A percentile compares a stretch with the other conserved stretches of the same genome.
Conservation (phyloP, 2,888 invertebrate species). For the Erebia palarica region DNA sequence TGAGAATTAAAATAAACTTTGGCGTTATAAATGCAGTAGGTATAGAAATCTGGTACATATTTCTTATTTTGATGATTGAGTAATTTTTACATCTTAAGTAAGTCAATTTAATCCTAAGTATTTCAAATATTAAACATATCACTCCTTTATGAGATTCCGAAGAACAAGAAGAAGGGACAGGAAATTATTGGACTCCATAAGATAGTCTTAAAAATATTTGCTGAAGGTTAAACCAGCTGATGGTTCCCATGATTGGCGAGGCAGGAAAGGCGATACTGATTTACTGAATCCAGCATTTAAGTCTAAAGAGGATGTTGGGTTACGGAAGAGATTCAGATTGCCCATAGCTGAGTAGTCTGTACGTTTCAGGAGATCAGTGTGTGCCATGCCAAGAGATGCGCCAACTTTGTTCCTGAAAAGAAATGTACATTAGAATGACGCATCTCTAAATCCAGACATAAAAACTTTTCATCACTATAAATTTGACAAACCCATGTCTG, state of each 20-base stretch:
- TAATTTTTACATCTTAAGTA: not conserved
- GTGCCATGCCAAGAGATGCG: constrained; percentile 47
- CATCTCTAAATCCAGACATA: not conserved
- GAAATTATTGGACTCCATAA: not conserved
- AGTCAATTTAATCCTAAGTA: no score
- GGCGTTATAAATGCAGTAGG: not conserved
- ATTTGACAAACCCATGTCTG: no score
- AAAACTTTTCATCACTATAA: no score
- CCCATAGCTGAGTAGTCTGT: constrained; percentile 52
- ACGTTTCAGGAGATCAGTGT: constrained; percentile 48
- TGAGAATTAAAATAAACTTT: not conserved
- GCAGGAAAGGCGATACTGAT: constrained; percentile 47
- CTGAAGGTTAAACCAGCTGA: constrained; percentile 11
- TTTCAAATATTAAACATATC: no score
- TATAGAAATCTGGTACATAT: not conserved
- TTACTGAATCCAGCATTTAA: constrained; percentile 47
- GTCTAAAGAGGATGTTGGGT: constrained; percentile 48
- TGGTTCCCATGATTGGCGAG: constrained; percentile 48
- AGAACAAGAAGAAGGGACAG: not conserved
- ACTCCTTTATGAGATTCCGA: not conserved
- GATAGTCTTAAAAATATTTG: constrained; percentile 8
- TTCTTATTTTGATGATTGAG: not conserved
- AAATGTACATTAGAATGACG: not conserved
- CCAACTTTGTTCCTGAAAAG: constrained; percentile 50
- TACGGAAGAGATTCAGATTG: constrained; percentile 49